Conservation (phyloP, 2,797 vertebrate species). For the Spondyliosoma cantharus region DNA sequence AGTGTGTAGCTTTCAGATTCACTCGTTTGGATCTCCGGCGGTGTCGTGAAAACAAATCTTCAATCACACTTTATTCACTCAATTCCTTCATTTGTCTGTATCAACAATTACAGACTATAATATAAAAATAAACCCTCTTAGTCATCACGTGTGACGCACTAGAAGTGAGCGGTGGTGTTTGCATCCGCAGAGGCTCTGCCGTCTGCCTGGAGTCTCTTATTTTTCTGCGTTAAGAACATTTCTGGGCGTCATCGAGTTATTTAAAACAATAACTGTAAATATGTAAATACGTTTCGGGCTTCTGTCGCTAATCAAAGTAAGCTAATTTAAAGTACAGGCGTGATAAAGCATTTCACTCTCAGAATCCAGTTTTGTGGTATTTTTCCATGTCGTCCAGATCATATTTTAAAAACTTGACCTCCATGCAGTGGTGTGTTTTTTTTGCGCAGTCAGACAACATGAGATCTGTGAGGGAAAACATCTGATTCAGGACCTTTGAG, state of each 20-base stretch:
- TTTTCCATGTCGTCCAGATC: not conserved
- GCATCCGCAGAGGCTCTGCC: too few relatives aligned
- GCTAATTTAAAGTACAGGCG: too few relatives aligned
- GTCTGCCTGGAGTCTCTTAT: too few relatives aligned
- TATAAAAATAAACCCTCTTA: too few relatives aligned
- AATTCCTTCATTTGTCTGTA: too few relatives aligned
- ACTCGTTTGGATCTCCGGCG: too few relatives aligned
- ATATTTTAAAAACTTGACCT: slow-evolving; percentile 8
- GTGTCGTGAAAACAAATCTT: not conserved
- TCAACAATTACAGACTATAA: too few relatives aligned
- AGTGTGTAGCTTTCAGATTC: too few relatives aligned
- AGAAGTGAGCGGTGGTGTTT: too few relatives aligned
- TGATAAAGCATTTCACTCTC: not conserved
- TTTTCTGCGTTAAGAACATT: too few relatives aligned
- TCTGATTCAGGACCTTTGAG: slow-evolving; percentile 44
- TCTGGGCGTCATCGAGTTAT: not conserved
- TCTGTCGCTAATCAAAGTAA: not conserved
- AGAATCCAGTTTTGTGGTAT: not conserved
- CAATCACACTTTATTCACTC: too few relatives aligned
- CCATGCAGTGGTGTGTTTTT: not conserved
- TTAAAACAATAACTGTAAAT: not conserved
- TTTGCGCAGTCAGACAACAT: slow-evolving; percentile 17
- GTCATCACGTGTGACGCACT: too few relatives aligned
- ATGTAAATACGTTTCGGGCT: not conserved
- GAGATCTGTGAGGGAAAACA: slow-evolving; percentile 9